Conservation (phyloP, 1,140 invertebrate genomes). For the Drosophila tani region DNA sequence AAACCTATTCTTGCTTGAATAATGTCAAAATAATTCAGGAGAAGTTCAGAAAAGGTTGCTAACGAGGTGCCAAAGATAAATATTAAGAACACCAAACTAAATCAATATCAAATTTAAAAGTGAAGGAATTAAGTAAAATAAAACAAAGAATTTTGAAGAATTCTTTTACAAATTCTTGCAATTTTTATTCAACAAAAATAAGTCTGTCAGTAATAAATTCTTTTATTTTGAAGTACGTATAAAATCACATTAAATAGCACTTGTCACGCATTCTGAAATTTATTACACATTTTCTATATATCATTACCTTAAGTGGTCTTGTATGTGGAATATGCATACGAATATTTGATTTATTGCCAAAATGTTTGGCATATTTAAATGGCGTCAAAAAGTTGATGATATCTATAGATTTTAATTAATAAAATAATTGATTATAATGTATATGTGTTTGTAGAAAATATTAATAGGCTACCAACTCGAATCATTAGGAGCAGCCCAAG, state of each 20-base stretch:
- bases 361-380: neutral
- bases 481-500: neutral
- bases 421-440: neutral
- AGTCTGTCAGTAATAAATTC: neutral
- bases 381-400: neutral
- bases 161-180: neutral
- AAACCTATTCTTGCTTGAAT: too few species aligned
- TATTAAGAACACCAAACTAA: neutral
- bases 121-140: neutral
- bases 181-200: neutral
- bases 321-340: neutral
- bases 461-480: too few species aligned
- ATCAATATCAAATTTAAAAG: neutral
- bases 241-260: neutral
- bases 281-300: neutral
- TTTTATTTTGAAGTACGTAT: neutral
- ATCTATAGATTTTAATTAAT: conserved; percentile 7
- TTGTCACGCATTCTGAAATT: neutral
- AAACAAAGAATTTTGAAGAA: neutral
- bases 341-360: conserved; percentile 15
- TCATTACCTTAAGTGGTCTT: neutral
- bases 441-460: neutral
- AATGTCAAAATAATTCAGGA: neutral
- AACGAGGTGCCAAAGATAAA: neutral
- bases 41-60: neutral